Conservation (phyloP, 2,797 vertebrate genomes). For the Sus cebifrons region DNA sequence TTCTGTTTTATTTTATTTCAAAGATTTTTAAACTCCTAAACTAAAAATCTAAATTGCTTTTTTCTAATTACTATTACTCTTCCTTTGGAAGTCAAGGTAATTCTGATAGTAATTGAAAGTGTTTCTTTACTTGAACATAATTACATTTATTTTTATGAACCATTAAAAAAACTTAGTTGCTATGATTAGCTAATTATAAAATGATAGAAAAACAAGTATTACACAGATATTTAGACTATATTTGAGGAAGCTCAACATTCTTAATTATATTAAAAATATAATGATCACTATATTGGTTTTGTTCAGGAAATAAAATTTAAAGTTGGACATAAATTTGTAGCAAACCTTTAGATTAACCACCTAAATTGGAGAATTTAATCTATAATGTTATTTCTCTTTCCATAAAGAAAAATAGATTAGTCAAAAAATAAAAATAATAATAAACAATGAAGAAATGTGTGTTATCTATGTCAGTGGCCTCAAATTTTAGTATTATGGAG, state of each 20-base stretch:
- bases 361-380: neutral
- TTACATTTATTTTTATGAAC: slow-evolving; percentile 57
- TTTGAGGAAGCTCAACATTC: neutral
- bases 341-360: neutral
- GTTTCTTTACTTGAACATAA: slow-evolving; percentile 42
- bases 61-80: slow-evolving; percentile 11
- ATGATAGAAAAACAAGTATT: neutral
- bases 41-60: slow-evolving; percentile 18
- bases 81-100: slow-evolving; percentile 49
- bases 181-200: slow-evolving; percentile 59
- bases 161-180: neutral
- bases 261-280: slow-evolving; percentile 20
- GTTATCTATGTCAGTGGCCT: neutral
- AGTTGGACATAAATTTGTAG: neutral
- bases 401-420: neutral
- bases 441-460: neutral
- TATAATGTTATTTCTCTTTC: neutral
- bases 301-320: slow-evolving; percentile 22
- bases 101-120: slow-evolving; percentile 51
- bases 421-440: neutral
- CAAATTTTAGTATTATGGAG: neutral
- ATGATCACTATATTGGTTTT: neutral
- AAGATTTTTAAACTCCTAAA: slow-evolving; percentile 33
- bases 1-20: slow-evolving; percentile 65
- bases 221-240: neutral